phyloP scores from a whole-genome alignment of 2,888 invertebrate genomes.

The Tipula lateralis region DNA sequence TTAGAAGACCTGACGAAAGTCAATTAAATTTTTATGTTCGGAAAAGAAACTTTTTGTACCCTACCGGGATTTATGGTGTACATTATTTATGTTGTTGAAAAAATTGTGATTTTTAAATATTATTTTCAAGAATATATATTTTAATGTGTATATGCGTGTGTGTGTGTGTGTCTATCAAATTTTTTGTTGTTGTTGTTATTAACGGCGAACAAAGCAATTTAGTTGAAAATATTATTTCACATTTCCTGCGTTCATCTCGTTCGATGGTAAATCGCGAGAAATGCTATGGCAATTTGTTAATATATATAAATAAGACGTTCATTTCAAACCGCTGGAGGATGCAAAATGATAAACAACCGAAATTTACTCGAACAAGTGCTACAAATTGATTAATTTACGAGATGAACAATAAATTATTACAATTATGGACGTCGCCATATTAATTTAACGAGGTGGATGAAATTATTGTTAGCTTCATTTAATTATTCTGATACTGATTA shows the following conservation, averaged over 20 bases:
- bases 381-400: not conserved
- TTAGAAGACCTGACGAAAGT: constrained; percentile 11
- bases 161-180: too few relatives aligned
- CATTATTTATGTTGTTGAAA: not conserved
- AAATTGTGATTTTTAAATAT: not conserved
- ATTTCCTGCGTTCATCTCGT: not conserved
- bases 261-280: not conserved
- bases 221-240: not conserved
- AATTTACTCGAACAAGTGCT: not conserved
- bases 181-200: not conserved
- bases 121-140: not conserved
- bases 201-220: not conserved
- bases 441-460: too few relatives aligned
- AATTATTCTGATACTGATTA: too few relatives aligned
- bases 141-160: too few relatives aligned
- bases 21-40: not conserved
- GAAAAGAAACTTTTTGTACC: not conserved
- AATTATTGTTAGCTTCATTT: too few relatives aligned
- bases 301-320: not conserved
- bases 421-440: not conserved
- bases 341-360: not conserved
- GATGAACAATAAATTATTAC: not conserved
- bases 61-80: not conserved
- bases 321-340: not conserved
- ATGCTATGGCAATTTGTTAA: not conserved